Evolutionary conservation across 2,888 invertebrate genomes (phyloP), one percentile per base, ranked within the genome.

Genomic region (Ormyrus rosae): DNA sequence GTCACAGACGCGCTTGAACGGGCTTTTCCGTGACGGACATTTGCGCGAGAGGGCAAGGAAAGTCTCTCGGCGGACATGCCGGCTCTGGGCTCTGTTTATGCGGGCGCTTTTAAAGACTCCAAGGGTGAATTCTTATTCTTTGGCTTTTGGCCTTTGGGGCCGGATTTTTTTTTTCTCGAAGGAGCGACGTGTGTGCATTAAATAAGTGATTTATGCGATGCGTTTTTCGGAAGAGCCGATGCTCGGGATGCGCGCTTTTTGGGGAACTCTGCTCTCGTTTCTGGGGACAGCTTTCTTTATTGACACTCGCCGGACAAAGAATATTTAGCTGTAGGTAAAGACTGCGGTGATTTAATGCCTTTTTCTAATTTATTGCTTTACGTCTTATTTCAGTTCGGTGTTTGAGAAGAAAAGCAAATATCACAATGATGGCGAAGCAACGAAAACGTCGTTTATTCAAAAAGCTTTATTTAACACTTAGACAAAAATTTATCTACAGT

Each of bases 1-100:
- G 76, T 80, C 83, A 61, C 75, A 55, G 77, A 75, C 80, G 80
- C 72, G 76, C 61, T 48, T 71, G 64, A 75, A 48, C 81, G 68
- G 72, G 73, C 78, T 81, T 81, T 80, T 73, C 76, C 84, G 84
- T 86, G 88, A 89, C 84, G 83, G 85, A 86, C 85, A 83, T 84
- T 84, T 84, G 84, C 45, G 74, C 81, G 72, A 65, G 53, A 19
- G 65, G 19, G 7, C 13, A n/a, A 10, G 50, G 56, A 34, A 34
- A 34, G 48, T 9, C 56, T 8, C 6, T 10, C 45, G 19, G 65
- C 70, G 48, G 58, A 11, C 13, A 6, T 67, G 48, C n/a, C 51
- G 10, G 5, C 48, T 13, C 34, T 13, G 34, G 34, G 9, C 58
- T 48, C 58, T 48, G 58, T 4, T 34, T 34, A 34, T 34, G 34